phyloP scores from a whole-genome alignment of 35 echinoderm and acorn worm species.

The Amphiura filiformis region DNA sequence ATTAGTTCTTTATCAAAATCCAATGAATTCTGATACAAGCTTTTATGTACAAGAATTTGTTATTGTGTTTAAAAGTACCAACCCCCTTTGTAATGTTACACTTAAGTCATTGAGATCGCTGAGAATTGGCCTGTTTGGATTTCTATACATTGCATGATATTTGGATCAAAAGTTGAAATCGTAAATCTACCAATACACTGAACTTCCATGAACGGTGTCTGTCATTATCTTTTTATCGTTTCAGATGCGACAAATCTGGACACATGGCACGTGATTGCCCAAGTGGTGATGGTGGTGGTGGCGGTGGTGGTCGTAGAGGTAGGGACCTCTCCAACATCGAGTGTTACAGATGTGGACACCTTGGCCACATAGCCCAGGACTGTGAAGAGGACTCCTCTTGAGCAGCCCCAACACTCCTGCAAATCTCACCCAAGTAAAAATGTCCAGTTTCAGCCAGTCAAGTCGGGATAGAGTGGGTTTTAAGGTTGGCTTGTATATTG shows the following conservation, averaged over 20 bases:
- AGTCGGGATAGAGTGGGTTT: background rate
- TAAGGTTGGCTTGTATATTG: no score
- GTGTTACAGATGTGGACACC: slow-evolving; percentile 36
- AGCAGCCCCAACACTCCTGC: background rate
- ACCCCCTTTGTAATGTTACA: no score
- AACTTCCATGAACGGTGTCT: no score
- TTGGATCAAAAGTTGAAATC: no score
- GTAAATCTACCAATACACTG: no score
- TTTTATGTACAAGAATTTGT: no score
- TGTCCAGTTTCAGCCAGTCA: slow-evolving; percentile 2
- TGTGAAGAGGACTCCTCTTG: background rate
- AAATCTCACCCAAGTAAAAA: slow-evolving; percentile 8
- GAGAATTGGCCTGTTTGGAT: no score
- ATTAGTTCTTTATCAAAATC: no score
- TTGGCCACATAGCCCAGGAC: slow-evolving; percentile 26
- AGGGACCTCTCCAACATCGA: background rate
- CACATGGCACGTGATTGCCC: slow-evolving; percentile 47
- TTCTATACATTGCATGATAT: no score
- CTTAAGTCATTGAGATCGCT: no score
- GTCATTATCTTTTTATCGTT: background rate
- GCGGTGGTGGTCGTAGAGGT: background rate
- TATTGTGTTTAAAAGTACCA: no score
- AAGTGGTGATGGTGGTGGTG: background rate
- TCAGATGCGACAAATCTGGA: slow-evolving; percentile 21
- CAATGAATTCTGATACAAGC: no score